Conservation (phyloP, 1,140 invertebrate species). For the Apis laboriosa region DNA sequence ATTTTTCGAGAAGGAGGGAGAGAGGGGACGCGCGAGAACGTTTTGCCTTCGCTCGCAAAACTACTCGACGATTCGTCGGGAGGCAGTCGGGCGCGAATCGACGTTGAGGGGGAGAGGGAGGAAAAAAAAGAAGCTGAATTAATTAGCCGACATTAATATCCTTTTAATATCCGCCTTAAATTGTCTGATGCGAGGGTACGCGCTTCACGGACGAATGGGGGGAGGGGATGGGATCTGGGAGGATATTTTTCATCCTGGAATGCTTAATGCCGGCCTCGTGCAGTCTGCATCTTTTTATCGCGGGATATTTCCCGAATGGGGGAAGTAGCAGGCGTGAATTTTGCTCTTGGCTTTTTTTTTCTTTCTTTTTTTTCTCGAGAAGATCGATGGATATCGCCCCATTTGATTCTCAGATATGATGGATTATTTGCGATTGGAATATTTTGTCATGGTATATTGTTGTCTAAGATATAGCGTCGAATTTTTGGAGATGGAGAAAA, state of each 20-base stretch:
- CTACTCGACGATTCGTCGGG: too few relatives aligned
- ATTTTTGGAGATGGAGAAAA: too few relatives aligned
- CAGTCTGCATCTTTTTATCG: neutral
- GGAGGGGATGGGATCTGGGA: too few relatives aligned
- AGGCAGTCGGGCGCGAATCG: neutral
- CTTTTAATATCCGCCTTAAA: conserved; percentile 41
- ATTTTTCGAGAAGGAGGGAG: neutral
- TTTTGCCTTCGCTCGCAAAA: neutral
- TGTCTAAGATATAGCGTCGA: too few relatives aligned
- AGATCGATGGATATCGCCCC: too few relatives aligned
- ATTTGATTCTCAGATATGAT: too few relatives aligned
- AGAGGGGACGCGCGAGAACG: neutral
- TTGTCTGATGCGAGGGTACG: conserved; percentile 16
- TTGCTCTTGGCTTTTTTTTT: neutral
- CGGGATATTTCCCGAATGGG: neutral
- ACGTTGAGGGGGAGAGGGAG: neutral
- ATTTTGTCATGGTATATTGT: too few relatives aligned
- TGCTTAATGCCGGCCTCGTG: neutral
- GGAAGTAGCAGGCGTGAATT: neutral
- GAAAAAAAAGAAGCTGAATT: conserved; percentile 15
- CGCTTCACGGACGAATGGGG: neutral
- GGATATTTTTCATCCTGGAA: conserved; percentile 22
- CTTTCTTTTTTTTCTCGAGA: neutral
- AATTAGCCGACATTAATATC: conserved; percentile 47
- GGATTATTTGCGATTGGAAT: too few relatives aligned